phyloP scores from a whole-genome alignment of 2,888 invertebrate species.

The Siphonodentalium dalli region DNA sequence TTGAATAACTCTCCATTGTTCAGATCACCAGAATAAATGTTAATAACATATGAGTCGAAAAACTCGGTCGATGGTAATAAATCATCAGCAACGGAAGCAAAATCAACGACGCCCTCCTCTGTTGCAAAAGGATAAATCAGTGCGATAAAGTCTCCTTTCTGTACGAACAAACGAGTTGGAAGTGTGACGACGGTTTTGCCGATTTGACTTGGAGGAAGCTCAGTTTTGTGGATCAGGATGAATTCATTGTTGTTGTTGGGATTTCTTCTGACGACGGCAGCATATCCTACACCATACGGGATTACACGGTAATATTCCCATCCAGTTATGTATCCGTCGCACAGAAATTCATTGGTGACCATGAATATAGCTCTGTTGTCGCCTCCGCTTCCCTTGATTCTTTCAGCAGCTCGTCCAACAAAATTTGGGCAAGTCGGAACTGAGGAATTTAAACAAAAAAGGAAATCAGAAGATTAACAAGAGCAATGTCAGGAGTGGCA shows the following conservation, averaged over 20 bases:
- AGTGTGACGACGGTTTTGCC: conserved; percentile 38
- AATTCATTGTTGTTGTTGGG: conserved; percentile 41
- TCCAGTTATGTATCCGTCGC: conserved; percentile 48
- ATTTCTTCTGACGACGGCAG: conserved; percentile 57
- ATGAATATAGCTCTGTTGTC: conserved; percentile 54
- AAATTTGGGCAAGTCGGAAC: conserved; percentile 44
- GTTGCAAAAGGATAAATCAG: conserved; percentile 47
- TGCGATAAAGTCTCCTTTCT: conserved; percentile 58
- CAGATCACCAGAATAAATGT: conserved; percentile 47
- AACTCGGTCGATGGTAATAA: conserved; percentile 38
- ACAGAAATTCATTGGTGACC: conserved; percentile 57
- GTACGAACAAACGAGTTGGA: conserved; percentile 39
- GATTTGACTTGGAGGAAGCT: conserved; percentile 39
- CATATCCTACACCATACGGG: conserved; percentile 42
- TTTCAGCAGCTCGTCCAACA: conserved; percentile 48
- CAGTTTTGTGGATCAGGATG: conserved; percentile 41
- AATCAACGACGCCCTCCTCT: conserved; percentile 48
- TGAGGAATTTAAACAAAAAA: no score
- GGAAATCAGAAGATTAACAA: no score
- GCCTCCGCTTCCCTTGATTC: conserved; percentile 43
- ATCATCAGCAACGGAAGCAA: conserved; percentile 36
- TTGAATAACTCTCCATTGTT: conserved; percentile 36
- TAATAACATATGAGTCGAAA: conserved; percentile 48
- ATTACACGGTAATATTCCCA: conserved; percentile 54
- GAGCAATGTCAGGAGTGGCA: no score